Evolutionary conservation across 2,888 invertebrate species (phyloP).

Genomic region (Caenorhabditis imperialis): DNA sequence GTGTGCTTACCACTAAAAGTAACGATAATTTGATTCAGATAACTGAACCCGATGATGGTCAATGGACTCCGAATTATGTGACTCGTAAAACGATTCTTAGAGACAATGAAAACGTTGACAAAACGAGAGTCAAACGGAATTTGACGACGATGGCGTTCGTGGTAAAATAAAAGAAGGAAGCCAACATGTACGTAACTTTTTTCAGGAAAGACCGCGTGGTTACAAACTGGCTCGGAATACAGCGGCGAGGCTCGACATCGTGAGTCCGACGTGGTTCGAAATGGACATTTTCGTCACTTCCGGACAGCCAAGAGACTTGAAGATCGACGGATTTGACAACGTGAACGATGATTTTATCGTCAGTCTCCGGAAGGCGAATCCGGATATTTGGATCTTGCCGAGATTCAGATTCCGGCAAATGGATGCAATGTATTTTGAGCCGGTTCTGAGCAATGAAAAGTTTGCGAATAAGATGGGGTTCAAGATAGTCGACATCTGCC

Average conservation of each 20-base stretch:
- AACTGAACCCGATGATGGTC: too few species aligned
- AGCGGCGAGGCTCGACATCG: conserved; percentile 87
- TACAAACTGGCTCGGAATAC: conserved; percentile 92
- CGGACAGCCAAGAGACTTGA: neutral
- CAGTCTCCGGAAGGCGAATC: conserved; percentile 62
- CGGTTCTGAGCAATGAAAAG: conserved; percentile 82
- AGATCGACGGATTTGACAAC: neutral
- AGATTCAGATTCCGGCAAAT: conserved; percentile 91
- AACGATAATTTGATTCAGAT: too few species aligned
- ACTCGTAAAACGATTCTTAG: too few species aligned
- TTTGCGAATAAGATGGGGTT: neutral
- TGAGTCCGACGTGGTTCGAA: conserved; percentile 96
- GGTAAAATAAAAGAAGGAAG: too few species aligned
- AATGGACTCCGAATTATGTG: too few species aligned
- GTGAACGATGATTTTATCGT: conserved; percentile 63
- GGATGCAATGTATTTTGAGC: conserved; percentile 84
- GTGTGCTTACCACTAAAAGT: too few species aligned
- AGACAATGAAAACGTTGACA: too few species aligned
- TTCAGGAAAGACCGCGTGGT: conserved; percentile 94
- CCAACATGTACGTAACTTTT: too few species aligned
- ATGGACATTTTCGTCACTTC: neutral
- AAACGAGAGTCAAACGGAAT: too few species aligned
- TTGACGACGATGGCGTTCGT: too few species aligned
- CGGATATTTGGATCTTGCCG: conserved; percentile 83
- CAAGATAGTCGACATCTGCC: conserved; percentile 9